Conservation (phyloP, 2,113 vertebrate species). For the Galemys pyrenaicus region DNA sequence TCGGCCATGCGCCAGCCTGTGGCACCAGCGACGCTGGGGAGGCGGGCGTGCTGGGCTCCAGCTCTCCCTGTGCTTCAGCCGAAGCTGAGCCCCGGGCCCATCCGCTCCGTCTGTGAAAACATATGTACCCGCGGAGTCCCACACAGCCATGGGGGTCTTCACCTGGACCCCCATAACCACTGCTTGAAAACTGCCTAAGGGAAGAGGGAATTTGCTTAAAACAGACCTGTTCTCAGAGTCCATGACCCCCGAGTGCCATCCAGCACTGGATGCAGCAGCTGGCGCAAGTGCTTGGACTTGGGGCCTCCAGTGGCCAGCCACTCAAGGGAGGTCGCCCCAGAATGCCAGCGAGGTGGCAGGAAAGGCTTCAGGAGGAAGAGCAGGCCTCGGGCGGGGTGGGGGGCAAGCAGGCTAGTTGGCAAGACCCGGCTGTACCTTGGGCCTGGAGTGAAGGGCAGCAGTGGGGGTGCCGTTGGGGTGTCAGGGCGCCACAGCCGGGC, state of each 20-base stretch:
- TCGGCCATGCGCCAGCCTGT: background rate
- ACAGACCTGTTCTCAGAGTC: no score
- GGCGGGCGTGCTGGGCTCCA: no score
- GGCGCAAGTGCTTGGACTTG: no score
- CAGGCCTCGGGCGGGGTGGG: background rate
- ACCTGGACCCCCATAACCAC: background rate
- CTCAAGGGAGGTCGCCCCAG: background rate
- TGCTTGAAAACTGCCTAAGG: background rate
- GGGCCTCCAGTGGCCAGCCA: background rate
- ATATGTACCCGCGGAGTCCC: background rate
- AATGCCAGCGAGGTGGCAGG: background rate
- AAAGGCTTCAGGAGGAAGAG: background rate
- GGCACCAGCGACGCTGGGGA: background rate
- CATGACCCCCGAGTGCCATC: no score
- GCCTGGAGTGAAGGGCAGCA: background rate
- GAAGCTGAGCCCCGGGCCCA: no score
- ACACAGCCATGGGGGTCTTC: background rate
- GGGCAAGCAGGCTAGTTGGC: background rate
- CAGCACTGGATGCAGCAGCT: background rate
- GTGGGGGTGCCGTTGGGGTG: no score
- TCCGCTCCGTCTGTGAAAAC: no score
- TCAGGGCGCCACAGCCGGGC: no score
- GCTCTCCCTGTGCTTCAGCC: background rate
- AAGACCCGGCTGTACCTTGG: no score
- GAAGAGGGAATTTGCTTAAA: background rate